Evolutionary conservation across 2,113 vertebrate genomes (phyloP), one percentile per base, ranked within the genome.

Genomic region (Dipodomys merriami): DNA sequence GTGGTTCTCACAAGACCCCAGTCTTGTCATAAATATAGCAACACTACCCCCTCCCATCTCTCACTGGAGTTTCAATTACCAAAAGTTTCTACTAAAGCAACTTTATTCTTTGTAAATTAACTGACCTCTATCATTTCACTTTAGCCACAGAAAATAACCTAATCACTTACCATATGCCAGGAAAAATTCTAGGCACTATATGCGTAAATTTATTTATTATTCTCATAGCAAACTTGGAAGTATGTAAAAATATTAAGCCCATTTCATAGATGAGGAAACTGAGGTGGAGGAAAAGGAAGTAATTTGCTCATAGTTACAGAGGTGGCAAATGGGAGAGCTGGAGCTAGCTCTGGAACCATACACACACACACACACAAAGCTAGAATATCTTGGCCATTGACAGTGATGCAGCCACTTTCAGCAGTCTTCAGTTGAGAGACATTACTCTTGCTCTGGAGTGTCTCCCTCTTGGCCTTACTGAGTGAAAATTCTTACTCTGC

Each of bases 221-320:
- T 30, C 16, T 79, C 49, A 71, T 62, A 68, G 46, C 29, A 85
- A 71, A 27, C 18, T 10, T 71, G 29, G 46, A 91, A 29, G 2
- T 39, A 13, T 62, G 3, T 62, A 46, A 18, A 83, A 90, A 19
- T 33, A 71, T 71, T 46, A 69, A 79, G 46, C 15, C 64, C 68
- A 46, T 84, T 76, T 94, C 76, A 80, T n/a, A 91, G 77, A 84
- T 81, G 78, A 93, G 27, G 44, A 87, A 64, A 1, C 23, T 69
- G 25, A 86, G 22, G 5, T 35, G 74, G 64, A 76, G 67, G 69
- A 76, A 68, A 60, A 83, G 67, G 23, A 83, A 65, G 22, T 74
- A 53, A 81, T 12, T 22, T 53, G 19, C 20, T 49, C 11, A 44
- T 53, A 30, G 67, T 83, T 67, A 90, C 71, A 95, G 39, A 89